These are phyloP conservation scores for Hirtodrosophila alboralis DNA, from an alignment of 2,888 invertebrate genomes.

Conservation along the genomic window DNA sequence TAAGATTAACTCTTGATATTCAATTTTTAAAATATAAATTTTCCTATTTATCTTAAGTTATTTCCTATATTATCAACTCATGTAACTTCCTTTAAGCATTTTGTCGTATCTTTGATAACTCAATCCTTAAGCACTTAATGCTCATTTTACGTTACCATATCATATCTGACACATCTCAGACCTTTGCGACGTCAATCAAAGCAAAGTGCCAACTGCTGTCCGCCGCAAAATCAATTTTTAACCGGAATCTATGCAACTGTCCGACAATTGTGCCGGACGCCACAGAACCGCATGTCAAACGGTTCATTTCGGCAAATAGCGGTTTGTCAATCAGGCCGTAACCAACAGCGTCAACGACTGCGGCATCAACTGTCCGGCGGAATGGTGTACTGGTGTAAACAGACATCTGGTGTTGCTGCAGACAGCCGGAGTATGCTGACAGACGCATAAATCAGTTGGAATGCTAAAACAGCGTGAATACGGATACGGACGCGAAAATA, in stretches of 20 bases:
- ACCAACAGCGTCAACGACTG: constrained; percentile 40
- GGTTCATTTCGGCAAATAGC: constrained; percentile 73
- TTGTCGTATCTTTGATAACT: no score
- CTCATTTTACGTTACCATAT: no score
- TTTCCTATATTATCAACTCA: no score
- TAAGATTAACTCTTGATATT: no score
- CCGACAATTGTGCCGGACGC: constrained; percentile 1
- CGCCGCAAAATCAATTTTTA: constrained; percentile 35
- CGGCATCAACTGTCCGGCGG: constrained; percentile 27
- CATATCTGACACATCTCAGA: neutral
- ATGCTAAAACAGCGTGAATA: constrained; percentile 37
- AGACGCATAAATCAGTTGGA: constrained; percentile 70
- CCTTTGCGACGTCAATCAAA: constrained; percentile 36
- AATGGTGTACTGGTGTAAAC: constrained; percentile 10
- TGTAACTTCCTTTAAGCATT: no score
- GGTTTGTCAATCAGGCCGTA: constrained; percentile 70
- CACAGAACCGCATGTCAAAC: constrained; percentile 61
- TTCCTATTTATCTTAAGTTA: no score
- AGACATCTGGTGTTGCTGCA: constrained; percentile 39
- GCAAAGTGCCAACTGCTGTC: constrained; percentile 19
- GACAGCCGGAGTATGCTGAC: constrained; percentile 51
- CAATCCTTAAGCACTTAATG: no score
- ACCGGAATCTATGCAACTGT: neutral
- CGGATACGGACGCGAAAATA: constrained; percentile 19
- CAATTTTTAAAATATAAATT: no score